phyloP scores from a whole-genome alignment of 2,888 invertebrate species.

The Sericinus montela region DNA sequence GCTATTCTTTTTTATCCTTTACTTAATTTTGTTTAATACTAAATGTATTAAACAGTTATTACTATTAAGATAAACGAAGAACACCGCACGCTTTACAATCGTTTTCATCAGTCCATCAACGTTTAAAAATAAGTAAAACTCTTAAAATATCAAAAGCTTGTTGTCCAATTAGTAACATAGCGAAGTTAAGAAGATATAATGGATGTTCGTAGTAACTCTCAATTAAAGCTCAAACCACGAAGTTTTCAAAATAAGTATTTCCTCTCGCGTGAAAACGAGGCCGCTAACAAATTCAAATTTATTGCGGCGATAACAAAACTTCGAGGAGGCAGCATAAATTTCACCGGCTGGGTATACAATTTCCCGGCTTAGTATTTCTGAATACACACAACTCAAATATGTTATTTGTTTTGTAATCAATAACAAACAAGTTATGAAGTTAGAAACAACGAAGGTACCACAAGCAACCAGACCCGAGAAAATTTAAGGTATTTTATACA shows the following conservation, averaged over 20 bases:
- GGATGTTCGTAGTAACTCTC: constrained; percentile 39
- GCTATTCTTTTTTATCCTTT: too few species aligned
- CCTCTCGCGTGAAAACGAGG: constrained; percentile 39
- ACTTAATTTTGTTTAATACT: too few species aligned
- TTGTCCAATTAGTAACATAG: constrained; percentile 11
- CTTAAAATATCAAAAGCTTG: neutral
- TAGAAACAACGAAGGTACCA: too few species aligned
- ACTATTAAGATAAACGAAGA: too few species aligned
- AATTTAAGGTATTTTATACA: too few species aligned
- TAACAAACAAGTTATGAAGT: too few species aligned
- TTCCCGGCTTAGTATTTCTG: constrained; percentile 33
- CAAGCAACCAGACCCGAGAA: too few species aligned
- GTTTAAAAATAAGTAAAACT: neutral
- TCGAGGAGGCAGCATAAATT: constrained; percentile 65
- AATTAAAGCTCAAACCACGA: constrained; percentile 46
- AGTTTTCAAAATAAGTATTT: constrained; percentile 36
- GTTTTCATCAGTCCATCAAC: too few species aligned
- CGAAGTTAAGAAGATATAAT: constrained; percentile 17
- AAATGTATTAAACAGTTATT: too few species aligned
- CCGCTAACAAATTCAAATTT: constrained; percentile 60
- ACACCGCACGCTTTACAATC: too few species aligned
- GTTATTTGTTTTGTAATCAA: constrained; percentile 16
- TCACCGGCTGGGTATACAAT: constrained; percentile 37
- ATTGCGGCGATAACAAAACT: constrained; percentile 64
- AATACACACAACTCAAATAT: constrained; percentile 18